Evolutionary conservation across 2,888 invertebrate genomes (phyloP).

Genomic region (Mesochorus sp.): DNA sequence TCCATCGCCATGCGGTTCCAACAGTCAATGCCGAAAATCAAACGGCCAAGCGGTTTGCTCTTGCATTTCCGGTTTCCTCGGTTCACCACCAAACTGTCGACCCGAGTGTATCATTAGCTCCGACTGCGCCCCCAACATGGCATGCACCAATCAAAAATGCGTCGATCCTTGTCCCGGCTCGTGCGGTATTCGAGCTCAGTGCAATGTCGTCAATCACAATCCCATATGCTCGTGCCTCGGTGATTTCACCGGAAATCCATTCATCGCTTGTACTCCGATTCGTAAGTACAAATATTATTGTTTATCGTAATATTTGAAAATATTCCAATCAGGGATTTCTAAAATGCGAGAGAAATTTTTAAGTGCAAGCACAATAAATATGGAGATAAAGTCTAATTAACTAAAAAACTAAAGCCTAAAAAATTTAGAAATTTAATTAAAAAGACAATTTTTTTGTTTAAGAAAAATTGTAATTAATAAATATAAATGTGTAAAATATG

Average conservation of each 20-base stretch:
- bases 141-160: constrained; percentile 87
- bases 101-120: constrained; percentile 87
- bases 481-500: background rate
- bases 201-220: constrained; percentile 83
- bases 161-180: constrained; percentile 83
- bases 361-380: no score
- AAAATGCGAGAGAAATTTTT: no score
- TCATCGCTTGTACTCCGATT: constrained; percentile 85
- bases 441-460: background rate
- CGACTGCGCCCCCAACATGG: constrained; percentile 86
- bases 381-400: no score
- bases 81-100: constrained; percentile 87
- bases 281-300: constrained; percentile 75
- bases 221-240: constrained; percentile 83
- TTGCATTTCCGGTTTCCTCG: constrained; percentile 86
- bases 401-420: no score
- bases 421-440: no score
- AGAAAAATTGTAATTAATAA: no score
- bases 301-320: background rate
- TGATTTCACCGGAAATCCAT: constrained; percentile 82
- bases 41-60: constrained; percentile 86
- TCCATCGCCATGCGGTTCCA: constrained; percentile 87
- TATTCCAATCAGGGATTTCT: no score
- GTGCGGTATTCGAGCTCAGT: constrained; percentile 83
- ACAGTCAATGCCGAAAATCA: constrained; percentile 86